These are phyloP conservation scores for Phataginus tetradactyla DNA, from an alignment of 2,797 vertebrate genomes.

Conservation along the genomic window DNA sequence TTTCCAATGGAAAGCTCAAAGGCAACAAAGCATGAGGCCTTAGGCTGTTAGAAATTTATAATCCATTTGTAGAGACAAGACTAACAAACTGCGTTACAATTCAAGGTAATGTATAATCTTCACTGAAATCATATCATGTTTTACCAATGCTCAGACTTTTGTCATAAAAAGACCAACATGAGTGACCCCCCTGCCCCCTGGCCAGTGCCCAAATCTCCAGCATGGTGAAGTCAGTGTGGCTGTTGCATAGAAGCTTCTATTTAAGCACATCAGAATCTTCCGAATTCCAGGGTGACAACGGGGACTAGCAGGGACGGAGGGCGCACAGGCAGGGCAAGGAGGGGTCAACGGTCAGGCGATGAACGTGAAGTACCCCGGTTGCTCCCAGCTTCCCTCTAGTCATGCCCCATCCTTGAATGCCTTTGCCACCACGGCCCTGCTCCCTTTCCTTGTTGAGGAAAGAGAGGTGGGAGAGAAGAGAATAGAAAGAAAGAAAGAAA, in stretches of 20 bases:
- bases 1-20: background rate
- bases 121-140: background rate
- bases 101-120: background rate
- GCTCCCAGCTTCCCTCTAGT: background rate
- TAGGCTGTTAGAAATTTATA: background rate
- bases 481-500: background rate
- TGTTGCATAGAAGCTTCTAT: background rate
- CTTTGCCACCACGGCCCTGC: background rate
- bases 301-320: background rate
- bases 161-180: background rate
- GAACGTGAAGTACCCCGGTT: background rate
- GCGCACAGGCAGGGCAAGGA: background rate
- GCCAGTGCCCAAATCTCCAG: background rate
- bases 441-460: background rate
- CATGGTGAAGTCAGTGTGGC: background rate
- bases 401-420: fast-evolving
- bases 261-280: background rate
- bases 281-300: background rate
- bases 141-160: background rate
- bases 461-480: background rate
- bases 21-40: background rate
- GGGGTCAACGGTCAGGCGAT: background rate
- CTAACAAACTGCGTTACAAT: background rate
- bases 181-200: background rate
- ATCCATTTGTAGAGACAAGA: background rate